Conservation (phyloP, 2,113 vertebrate species). For the Corythaixoides concolor region DNA sequence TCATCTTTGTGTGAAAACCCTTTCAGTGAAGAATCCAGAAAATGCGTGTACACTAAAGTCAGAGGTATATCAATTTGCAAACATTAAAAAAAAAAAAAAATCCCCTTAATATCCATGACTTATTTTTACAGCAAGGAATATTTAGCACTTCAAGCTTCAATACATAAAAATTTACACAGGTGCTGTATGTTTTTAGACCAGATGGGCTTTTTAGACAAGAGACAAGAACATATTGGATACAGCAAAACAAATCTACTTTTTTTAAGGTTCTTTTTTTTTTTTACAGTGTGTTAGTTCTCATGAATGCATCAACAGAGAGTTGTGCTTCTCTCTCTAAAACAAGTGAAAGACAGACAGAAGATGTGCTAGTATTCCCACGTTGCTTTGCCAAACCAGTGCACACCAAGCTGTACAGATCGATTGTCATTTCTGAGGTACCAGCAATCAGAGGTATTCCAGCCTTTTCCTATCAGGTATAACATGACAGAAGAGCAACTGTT, state of each 20-base stretch:
- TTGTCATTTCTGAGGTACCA: background rate
- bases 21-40: background rate
- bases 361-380: background rate
- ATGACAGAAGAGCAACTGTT: background rate
- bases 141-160: background rate
- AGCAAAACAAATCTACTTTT: background rate
- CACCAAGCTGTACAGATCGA: background rate
- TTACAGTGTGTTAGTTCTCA: background rate
- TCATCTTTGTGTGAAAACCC: background rate
- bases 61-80: background rate
- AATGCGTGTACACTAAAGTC: background rate
- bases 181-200: background rate
- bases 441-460: background rate
- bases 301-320: background rate
- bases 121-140: slow-evolving; percentile 11
- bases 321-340: background rate
- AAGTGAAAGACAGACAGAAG: background rate
- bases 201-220: slow-evolving; percentile 19
- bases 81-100: background rate
- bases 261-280: background rate
- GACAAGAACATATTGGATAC: slow-evolving; percentile 1
- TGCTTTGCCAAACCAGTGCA: background rate
- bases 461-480: background rate
- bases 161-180: background rate
- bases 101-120: background rate